Evolutionary conservation across 35 echinoderm and acorn worm genomes (phyloP).

Genomic region (Hemicentrotus pulcherrimus): DNA sequence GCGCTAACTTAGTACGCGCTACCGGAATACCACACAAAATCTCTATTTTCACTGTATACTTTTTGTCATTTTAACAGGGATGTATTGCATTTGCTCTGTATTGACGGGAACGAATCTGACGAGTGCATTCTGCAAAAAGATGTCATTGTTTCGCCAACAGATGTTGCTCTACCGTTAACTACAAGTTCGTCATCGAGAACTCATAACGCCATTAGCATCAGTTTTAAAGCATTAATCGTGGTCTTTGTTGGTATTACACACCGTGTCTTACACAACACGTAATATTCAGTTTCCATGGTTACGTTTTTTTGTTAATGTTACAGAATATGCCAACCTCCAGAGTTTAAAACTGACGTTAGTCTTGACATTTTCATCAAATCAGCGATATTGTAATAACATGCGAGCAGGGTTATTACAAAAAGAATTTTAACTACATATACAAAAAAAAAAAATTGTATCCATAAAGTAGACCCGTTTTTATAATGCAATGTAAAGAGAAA

Average conservation of each 20-base stretch:
- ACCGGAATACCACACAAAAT: too few relatives aligned
- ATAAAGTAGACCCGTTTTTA: too few relatives aligned
- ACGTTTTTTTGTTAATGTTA: neutral
- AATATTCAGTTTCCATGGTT: neutral
- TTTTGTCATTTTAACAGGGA: slow-evolving; percentile 20
- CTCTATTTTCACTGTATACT: neutral
- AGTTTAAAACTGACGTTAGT: too few relatives aligned
- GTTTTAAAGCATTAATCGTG: neutral
- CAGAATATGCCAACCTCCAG: neutral
- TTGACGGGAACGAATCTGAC: neutral
- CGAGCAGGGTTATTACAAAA: too few relatives aligned
- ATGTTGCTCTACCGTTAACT: neutral
- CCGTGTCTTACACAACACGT: neutral
- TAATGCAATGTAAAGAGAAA: too few relatives aligned
- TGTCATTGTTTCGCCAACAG: neutral
- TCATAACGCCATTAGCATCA: neutral
- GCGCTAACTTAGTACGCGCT: too few relatives aligned
- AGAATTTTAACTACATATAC: too few relatives aligned
- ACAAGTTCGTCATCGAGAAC: neutral
- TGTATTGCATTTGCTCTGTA: slow-evolving; percentile 53
- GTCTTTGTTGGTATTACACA: neutral
- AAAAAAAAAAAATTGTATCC: too few relatives aligned
- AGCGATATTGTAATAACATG: too few relatives aligned
- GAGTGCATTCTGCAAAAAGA: neutral
- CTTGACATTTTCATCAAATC: too few relatives aligned